phyloP scores from a whole-genome alignment of 2,888 invertebrate species.

The Sarcophaga variegata region DNA sequence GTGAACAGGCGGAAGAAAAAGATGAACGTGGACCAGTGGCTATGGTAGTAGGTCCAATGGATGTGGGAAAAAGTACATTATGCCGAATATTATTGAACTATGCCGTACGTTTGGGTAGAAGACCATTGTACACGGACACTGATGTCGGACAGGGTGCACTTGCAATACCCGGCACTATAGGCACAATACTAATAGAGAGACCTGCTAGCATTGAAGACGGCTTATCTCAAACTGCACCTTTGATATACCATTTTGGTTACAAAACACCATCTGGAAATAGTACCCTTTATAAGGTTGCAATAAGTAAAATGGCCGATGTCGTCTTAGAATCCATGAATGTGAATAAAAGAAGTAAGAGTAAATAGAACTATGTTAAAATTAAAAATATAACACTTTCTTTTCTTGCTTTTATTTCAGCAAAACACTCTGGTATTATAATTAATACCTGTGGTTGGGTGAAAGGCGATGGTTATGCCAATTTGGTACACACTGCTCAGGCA shows the following conservation, averaged over 20 bases:
- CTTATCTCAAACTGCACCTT: slow-evolving; percentile 95
- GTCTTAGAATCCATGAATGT: slow-evolving; percentile 91
- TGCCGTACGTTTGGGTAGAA: slow-evolving; percentile 93
- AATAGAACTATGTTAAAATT: not conserved
- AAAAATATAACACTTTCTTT: not conserved
- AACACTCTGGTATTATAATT: slow-evolving; percentile 94
- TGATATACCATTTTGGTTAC: slow-evolving; percentile 97
- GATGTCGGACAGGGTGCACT: slow-evolving; percentile 98
- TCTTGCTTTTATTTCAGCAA: slow-evolving; percentile 83
- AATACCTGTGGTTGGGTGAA: slow-evolving; percentile 99
- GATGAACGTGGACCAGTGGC: slow-evolving; percentile 89
- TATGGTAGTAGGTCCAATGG: slow-evolving; percentile 96
- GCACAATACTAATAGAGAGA: slow-evolving; percentile 94
- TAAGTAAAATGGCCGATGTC: slow-evolving; percentile 92
- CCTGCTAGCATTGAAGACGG: slow-evolving; percentile 97
- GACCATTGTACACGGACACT: slow-evolving; percentile 96
- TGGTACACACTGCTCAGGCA: slow-evolving; percentile 94
- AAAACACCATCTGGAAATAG: slow-evolving; percentile 89
- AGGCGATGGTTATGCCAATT: slow-evolving; percentile 92
- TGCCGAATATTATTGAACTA: slow-evolving; percentile 95
- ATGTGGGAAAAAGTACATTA: slow-evolving; percentile 98
- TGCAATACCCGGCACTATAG: slow-evolving; percentile 95
- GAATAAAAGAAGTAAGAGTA: slow-evolving; percentile 89
- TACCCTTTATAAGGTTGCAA: slow-evolving; percentile 91
- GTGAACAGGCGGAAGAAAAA: slow-evolving; percentile 90